Percentiles rank a stretch among this genome's conserved stretches.
These are phyloP conservation scores for Hesperia comma DNA, from an alignment of 2,888 invertebrate species.

Conservation along the genomic window DNA sequence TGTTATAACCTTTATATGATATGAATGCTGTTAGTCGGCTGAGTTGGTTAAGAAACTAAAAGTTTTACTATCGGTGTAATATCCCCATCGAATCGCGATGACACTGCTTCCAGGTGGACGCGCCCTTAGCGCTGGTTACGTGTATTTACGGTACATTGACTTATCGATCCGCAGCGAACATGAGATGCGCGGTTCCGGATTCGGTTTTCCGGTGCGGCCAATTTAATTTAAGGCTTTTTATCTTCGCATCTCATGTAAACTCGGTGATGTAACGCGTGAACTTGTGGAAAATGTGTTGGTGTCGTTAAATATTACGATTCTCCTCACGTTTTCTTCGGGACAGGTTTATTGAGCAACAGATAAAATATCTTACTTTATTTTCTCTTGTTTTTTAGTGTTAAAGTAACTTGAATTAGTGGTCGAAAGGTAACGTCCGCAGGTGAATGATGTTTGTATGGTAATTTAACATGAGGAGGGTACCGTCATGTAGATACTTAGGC, in stretches of 20 bases:
- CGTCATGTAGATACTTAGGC: too few species aligned
- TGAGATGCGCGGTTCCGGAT: slow-evolving; percentile 30
- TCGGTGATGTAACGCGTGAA: slow-evolving; percentile 18
- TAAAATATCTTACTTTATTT: slow-evolving; percentile 16
- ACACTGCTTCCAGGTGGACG: neutral
- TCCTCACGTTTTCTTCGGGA: slow-evolving; percentile 10
- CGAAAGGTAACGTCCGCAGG: neutral
- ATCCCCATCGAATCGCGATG: neutral
- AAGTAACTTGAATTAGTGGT: slow-evolving; percentile 7
- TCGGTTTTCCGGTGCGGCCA: slow-evolving; percentile 24
- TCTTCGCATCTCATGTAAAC: slow-evolving; percentile 18
- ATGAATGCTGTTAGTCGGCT: too few species aligned
- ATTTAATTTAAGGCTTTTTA: slow-evolving; percentile 27
- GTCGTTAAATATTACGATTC: slow-evolving; percentile 10
- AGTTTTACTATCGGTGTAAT: too few species aligned
- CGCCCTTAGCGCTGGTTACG: slow-evolving; percentile 18
- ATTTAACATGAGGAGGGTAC: too few species aligned
- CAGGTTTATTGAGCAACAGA: slow-evolving; percentile 21
- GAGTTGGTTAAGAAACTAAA: too few species aligned
- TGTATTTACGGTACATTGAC: slow-evolving; percentile 33
- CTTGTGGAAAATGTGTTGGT: slow-evolving; percentile 11
- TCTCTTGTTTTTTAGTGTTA: neutral
- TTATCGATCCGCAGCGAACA: slow-evolving; percentile 24
- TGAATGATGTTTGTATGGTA: too few species aligned
- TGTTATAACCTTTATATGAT: too few species aligned